Evolutionary conservation across 2,888 invertebrate genomes (phyloP).

Genomic region (Thymelicus sylvestris): DNA sequence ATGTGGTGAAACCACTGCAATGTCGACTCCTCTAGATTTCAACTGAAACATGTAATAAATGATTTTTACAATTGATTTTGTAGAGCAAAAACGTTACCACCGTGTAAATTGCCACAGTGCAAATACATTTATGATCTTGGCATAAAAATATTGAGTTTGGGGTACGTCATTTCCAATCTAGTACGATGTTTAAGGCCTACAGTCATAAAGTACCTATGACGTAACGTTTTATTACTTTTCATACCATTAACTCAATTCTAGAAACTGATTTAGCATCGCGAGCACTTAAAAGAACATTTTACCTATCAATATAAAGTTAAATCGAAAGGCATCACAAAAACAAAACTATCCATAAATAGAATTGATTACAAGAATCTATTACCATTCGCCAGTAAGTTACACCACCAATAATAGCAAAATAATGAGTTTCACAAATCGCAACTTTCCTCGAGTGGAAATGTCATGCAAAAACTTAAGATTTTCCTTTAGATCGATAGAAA

Average conservation of each 20-base stretch:
- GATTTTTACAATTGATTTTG: too few relatives aligned
- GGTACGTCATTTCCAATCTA: background rate
- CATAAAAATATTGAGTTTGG: background rate
- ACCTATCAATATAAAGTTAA: background rate
- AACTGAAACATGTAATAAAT: too few relatives aligned
- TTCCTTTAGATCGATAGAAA: constrained; percentile 34
- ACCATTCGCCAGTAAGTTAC: constrained; percentile 7
- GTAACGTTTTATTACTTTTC: background rate
- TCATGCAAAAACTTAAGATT: constrained; percentile 23
- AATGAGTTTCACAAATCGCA: constrained; percentile 13
- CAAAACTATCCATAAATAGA: constrained; percentile 19
- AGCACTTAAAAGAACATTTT: background rate
- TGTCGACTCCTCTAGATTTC: too few relatives aligned
- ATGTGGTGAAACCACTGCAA: too few relatives aligned
- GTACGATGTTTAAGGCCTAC: background rate
- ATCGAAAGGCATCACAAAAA: constrained; percentile 11
- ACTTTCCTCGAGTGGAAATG: constrained; percentile 31
- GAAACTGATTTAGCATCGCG: background rate
- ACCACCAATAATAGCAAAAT: constrained; percentile 17
- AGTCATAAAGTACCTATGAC: constrained; percentile 6
- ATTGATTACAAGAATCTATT: background rate
- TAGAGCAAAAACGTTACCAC: too few relatives aligned
- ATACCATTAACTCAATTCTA: constrained; percentile 1
- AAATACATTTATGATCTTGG: too few relatives aligned
- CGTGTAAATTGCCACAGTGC: too few relatives aligned